A percentile compares a stretch with the other conserved stretches of the same genome.
phyloP scores from a whole-genome alignment of 1,140 invertebrate genomes.

The Drosophila busckii region DNA sequence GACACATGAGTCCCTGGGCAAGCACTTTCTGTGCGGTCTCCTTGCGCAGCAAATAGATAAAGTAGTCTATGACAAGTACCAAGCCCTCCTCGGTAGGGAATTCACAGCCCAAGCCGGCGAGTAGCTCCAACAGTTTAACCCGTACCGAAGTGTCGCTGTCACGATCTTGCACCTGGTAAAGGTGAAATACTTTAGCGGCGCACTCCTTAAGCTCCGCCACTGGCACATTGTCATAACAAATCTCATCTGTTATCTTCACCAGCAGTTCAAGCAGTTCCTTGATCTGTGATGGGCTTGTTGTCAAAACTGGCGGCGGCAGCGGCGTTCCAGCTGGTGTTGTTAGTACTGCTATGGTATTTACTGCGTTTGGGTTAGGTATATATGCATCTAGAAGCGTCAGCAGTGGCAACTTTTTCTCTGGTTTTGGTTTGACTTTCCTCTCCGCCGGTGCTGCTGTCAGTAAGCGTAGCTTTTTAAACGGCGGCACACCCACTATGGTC shows the following conservation, averaged over 20 bases:
- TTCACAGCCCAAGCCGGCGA: conserved; percentile 61
- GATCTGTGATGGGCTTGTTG: conserved; percentile 2
- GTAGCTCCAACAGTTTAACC: conserved; percentile 61
- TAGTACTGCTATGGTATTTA: neutral
- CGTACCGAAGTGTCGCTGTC: conserved; percentile 67
- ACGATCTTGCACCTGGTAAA: conserved; percentile 64
- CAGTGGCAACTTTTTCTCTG: conserved; percentile 36
- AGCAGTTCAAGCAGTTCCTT: conserved; percentile 64
- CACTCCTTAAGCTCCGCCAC: conserved; percentile 54
- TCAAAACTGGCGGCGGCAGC: neutral
- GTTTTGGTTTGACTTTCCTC: conserved; percentile 19
- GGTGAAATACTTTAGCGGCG: conserved; percentile 51
- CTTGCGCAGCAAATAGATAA: conserved; percentile 85
- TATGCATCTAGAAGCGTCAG: conserved; percentile 50
- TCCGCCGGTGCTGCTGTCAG: conserved; percentile 37
- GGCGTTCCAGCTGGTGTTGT: neutral
- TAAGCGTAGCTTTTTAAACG: conserved; percentile 60
- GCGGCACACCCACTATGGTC: conserved; percentile 42
- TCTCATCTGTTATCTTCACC: conserved; percentile 71
- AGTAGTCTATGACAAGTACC: conserved; percentile 82
- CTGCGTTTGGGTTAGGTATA: conserved; percentile 11
- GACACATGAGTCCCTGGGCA: conserved; percentile 67
- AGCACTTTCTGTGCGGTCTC: conserved; percentile 90
- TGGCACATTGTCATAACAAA: conserved; percentile 54
- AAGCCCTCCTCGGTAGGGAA: conserved; percentile 44